Evolutionary conservation across 1,140 invertebrate species (phyloP).

Genomic region (Ruditapes philippinarum): DNA sequence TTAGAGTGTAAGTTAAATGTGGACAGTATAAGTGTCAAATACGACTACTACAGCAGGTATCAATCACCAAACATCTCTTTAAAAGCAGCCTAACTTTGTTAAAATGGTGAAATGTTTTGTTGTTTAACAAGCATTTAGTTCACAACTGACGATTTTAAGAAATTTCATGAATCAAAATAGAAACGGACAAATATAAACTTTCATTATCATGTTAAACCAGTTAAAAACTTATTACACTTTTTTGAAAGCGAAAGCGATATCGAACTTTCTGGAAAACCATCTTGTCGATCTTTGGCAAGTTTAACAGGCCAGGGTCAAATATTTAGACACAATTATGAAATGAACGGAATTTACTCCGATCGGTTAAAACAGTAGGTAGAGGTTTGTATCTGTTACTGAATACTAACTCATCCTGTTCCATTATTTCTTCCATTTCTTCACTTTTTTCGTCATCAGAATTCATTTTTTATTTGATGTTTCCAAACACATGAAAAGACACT

Average conservation of each 20-base stretch:
- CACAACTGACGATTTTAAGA: too few relatives aligned
- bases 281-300: background rate
- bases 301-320: background rate
- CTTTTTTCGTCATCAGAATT: constrained; percentile 35
- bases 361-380: too few relatives aligned
- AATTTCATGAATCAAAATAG: background rate
- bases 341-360: background rate
- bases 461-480: background rate
- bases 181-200: too few relatives aligned
- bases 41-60: too few relatives aligned
- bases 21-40: too few relatives aligned
- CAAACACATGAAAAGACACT: constrained; percentile 48
- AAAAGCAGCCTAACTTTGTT: too few relatives aligned
- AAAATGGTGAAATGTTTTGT: too few relatives aligned
- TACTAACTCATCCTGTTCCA: constrained; percentile 59
- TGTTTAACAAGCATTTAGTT: too few relatives aligned
- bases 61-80: too few relatives aligned
- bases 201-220: too few relatives aligned
- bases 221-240: too few relatives aligned
- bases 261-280: background rate
- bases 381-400: background rate
- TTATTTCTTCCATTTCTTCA: background rate
- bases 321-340: background rate
- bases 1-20: too few relatives aligned
- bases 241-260: background rate